These are phyloP conservation scores for Philopedon plagiatum DNA, from an alignment of 2,888 invertebrate species.

Conservation along the genomic window DNA sequence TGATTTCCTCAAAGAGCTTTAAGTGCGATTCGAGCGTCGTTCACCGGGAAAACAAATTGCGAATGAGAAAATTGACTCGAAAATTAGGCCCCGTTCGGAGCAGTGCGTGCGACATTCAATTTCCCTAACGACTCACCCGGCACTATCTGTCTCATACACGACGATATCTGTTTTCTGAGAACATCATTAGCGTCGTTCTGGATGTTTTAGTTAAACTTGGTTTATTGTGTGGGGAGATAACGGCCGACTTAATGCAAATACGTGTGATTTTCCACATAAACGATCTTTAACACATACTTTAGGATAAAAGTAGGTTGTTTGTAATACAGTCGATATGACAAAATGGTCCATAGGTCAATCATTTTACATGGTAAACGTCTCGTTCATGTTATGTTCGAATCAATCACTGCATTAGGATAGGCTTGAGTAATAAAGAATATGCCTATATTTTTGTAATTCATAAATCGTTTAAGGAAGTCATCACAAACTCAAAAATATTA, in stretches of 20 bases:
- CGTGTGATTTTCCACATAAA: neutral
- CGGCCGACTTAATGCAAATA: neutral
- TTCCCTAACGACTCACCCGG: slow-evolving; percentile 46
- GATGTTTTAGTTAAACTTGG: slow-evolving; percentile 30
- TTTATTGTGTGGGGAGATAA: slow-evolving; percentile 7
- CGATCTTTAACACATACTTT: neutral
- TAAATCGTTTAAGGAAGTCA: too few species aligned
- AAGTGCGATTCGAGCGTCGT: slow-evolving; percentile 37
- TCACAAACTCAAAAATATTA: too few species aligned
- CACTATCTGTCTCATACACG: slow-evolving; percentile 47
- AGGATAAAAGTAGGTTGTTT: too few species aligned
- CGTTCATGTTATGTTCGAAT: too few species aligned
- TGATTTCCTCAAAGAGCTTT: slow-evolving; percentile 45
- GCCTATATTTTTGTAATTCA: too few species aligned
- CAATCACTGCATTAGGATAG: too few species aligned
- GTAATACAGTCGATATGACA: too few species aligned
- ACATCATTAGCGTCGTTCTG: slow-evolving; percentile 41
- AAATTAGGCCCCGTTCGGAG: slow-evolving; percentile 37
- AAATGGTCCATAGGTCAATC: too few species aligned
- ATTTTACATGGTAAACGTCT: too few species aligned
- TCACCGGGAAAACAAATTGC: slow-evolving; percentile 46
- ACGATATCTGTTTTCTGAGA: slow-evolving; percentile 38
- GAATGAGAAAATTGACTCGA: slow-evolving; percentile 48
- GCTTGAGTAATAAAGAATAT: too few species aligned
- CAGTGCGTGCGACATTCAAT: slow-evolving; percentile 50